Base-by-base conservation (phyloP, 2,888 invertebrate genomes). In the Polymixis lichenea region DNA sequence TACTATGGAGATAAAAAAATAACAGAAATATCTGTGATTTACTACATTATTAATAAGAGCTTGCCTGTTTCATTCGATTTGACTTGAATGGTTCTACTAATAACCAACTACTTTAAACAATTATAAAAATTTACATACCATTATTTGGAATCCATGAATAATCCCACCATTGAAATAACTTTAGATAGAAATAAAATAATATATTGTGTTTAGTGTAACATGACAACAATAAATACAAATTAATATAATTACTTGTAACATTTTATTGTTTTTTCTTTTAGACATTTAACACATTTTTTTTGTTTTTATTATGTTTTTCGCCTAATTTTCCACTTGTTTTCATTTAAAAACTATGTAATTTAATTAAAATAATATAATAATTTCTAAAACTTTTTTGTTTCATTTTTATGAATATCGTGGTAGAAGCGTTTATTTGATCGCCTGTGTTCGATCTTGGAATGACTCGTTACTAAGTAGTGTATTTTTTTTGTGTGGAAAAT, bases 121-220 rank as follows among this genome's bases (percentile, higher is more conserved):
- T 8, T 43, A 22, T 6, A 43, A 5, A 38, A 25, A 56, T 56
- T 58, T 38, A 15, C n/a, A 38, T 60, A n/a, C 55, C 11, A 62
- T 58, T 67, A 62, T 58, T 78, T 69, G 58, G 53, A 77, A 78
- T 72, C 69, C 69, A 71, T 79, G 73, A 86, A 62, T 78, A 79
- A 86, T 86, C 87, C 87, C 87, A 87, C 87, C 87, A 83, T 80
- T 84, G 51, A 74, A 61, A 62, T 69, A 76, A 64, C 38, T 69
- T 62, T 79, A 80, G 67, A 25, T 74, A 53, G 72, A 68, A 25
- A 46, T 78, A 51, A 32, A 49, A 70, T 56, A 49, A 46, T 38
- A 53, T 43, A 68, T 28, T 79, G 58, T 80, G 55, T 66, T 78
- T 80, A 56, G 28, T 75, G 43, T 75, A 66, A 61, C 80, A 80